Conservation (phyloP, 2,113 vertebrate species). For the Castor canadensis region DNA sequence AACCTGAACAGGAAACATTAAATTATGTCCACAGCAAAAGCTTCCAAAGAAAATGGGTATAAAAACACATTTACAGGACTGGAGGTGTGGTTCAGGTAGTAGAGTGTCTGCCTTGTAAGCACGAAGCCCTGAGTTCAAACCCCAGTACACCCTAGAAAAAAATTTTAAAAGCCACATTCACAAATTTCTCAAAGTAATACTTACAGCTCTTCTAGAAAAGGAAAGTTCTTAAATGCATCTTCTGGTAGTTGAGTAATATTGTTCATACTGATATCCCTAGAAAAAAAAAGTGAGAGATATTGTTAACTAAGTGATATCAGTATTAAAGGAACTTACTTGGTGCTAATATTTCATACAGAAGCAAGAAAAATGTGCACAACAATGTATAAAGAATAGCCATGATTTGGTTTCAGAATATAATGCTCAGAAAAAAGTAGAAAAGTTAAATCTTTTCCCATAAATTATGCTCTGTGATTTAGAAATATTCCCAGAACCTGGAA, state of each 20-base stretch:
- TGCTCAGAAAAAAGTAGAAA: not conserved
- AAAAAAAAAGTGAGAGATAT: constrained; percentile 71
- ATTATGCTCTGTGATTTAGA: not conserved
- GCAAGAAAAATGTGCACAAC: not conserved
- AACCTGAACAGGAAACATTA: not conserved
- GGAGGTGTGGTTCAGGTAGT: too few species aligned
- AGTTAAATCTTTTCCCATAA: not conserved
- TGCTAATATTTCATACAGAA: not conserved
- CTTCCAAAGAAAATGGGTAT: not conserved
- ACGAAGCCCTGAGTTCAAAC: too few species aligned
- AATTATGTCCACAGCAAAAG: not conserved
- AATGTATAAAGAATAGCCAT: not conserved
- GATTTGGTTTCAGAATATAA: not conserved
- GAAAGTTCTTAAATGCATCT: constrained; percentile 94
- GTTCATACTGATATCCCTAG: constrained; percentile 99
- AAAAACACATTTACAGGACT: not conserved
- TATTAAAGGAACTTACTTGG: not conserved
- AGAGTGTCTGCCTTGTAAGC: too few species aligned
- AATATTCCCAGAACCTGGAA: not conserved
- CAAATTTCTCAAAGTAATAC: constrained; percentile 79
- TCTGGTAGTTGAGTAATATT: constrained; percentile 97
- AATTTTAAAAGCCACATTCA: too few species aligned
- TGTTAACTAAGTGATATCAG: not conserved
- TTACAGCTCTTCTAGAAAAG: constrained; percentile 97
- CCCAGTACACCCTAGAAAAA: too few species aligned